phyloP scores from a whole-genome alignment of 2,113 vertebrate species.

The Arvicanthis niloticus region DNA sequence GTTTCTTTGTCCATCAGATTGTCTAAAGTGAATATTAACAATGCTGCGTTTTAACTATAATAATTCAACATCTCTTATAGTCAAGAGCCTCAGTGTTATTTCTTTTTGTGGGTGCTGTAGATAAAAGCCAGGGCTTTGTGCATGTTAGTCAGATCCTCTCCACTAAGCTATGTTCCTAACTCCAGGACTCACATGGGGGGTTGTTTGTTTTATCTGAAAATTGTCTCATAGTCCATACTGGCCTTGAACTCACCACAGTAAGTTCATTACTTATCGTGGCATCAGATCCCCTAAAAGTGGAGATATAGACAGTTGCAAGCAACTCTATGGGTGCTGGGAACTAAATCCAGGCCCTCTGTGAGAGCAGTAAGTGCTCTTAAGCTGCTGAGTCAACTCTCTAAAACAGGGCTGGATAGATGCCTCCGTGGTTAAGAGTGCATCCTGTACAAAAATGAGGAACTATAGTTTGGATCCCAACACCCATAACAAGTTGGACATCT shows the following conservation, averaged over 20 bases:
- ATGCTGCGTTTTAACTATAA: constrained; percentile 34
- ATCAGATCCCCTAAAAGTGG: not conserved
- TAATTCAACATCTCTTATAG: constrained; percentile 25
- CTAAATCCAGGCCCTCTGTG: not conserved
- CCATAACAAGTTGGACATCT: not conserved
- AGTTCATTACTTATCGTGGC: too few relatives aligned
- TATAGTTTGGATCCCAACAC: not conserved
- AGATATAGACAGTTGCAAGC: not conserved
- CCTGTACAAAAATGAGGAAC: not conserved
- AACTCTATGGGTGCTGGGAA: not conserved
- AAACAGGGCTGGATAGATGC: not conserved
- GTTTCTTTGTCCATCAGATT: not conserved
- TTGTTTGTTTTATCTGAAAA: not conserved
- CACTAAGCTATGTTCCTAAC: not conserved
- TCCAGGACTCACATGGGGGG: not conserved
- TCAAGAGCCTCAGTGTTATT: not conserved
- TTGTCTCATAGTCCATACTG: not conserved
- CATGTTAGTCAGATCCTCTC: not conserved
- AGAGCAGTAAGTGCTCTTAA: not conserved
- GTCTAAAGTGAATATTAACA: constrained; percentile 19
- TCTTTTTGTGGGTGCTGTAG: not conserved
- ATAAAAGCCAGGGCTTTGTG: not conserved
- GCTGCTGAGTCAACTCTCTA: not conserved
- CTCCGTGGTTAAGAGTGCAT: not conserved
- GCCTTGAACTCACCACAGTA: not conserved